These are phyloP conservation scores for Manduca sexta DNA, from an alignment of 1,140 invertebrate genomes.

Conservation along the genomic window DNA sequence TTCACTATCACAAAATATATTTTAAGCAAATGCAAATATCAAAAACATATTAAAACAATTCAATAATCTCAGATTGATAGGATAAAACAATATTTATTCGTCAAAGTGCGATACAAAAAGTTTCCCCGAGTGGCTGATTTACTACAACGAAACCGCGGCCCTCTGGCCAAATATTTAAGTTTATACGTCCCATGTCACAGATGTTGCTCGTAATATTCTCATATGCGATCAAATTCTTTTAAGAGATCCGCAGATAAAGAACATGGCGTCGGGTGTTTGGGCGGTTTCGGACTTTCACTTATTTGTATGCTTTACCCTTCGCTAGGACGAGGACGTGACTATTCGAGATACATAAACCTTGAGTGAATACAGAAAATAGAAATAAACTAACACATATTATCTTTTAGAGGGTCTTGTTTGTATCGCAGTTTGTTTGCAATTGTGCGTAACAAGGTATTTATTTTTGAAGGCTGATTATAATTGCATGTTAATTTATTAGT, in stretches of 20 bases:
- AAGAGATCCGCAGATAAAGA: constrained; percentile 70
- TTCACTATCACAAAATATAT: not conserved
- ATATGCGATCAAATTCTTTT: constrained; percentile 71
- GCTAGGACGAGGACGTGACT: constrained; percentile 63
- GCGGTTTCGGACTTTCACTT: constrained; percentile 67
- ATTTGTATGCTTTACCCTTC: constrained; percentile 70
- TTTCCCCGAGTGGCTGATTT: not conserved
- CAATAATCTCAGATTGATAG: too few relatives aligned
- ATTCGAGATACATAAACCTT: constrained; percentile 72
- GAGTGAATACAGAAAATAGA: constrained; percentile 73
- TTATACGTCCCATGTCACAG: constrained; percentile 69
- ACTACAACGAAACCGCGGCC: constrained; percentile 6
- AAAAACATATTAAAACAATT: too few relatives aligned
- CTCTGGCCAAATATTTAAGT: constrained; percentile 49
- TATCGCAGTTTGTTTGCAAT: constrained; percentile 53
- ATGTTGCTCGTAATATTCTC: constrained; percentile 69
- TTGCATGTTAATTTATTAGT: too few relatives aligned
- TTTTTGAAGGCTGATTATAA: too few relatives aligned
- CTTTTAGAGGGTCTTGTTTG: constrained; percentile 26
- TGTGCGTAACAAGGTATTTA: constrained; percentile 33
- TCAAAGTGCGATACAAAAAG: not conserved
- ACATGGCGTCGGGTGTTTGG: constrained; percentile 62
- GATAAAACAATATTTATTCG: too few relatives aligned
- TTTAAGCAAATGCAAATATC: not conserved
- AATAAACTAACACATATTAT: constrained; percentile 66